Conservation (phyloP, 2,888 invertebrate species). For the Ophion ellenae region DNA sequence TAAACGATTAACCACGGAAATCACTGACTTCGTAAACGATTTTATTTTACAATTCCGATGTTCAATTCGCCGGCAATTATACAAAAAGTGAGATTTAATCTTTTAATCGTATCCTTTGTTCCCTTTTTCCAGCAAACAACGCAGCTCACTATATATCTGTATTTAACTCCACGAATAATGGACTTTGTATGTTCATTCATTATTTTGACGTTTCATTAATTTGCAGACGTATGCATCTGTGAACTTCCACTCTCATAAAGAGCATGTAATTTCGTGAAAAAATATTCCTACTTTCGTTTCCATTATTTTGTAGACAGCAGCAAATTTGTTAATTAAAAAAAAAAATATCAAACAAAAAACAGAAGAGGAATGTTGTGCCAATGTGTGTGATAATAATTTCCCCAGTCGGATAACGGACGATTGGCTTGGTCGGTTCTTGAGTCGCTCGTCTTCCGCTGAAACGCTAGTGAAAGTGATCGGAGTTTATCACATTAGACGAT, state of each 20-base stretch:
- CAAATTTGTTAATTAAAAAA: background rate
- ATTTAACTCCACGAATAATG: background rate
- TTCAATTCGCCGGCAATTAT: constrained; percentile 10
- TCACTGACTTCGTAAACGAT: constrained; percentile 38
- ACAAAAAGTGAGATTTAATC: background rate
- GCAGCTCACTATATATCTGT: background rate
- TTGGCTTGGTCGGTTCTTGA: constrained; percentile 15
- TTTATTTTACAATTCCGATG: constrained; percentile 34
- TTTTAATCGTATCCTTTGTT: background rate
- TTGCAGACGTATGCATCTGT: background rate
- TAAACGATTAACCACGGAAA: constrained; percentile 41
- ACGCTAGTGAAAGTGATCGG: constrained; percentile 58
- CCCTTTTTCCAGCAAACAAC: background rate
- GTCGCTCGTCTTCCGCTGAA: constrained; percentile 39
- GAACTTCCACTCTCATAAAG: background rate
- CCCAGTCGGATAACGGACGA: background rate
- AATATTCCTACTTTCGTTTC: background rate
- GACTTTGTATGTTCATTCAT: background rate
- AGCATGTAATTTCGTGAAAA: background rate
- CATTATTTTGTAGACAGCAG: background rate
- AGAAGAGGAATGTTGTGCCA: no score
- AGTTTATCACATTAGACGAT: constrained; percentile 54
- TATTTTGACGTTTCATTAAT: no score
- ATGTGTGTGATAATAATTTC: background rate
- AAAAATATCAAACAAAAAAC: background rate